Conservation (phyloP, 2,113 vertebrate species). For the Pionites leucogaster region DNA sequence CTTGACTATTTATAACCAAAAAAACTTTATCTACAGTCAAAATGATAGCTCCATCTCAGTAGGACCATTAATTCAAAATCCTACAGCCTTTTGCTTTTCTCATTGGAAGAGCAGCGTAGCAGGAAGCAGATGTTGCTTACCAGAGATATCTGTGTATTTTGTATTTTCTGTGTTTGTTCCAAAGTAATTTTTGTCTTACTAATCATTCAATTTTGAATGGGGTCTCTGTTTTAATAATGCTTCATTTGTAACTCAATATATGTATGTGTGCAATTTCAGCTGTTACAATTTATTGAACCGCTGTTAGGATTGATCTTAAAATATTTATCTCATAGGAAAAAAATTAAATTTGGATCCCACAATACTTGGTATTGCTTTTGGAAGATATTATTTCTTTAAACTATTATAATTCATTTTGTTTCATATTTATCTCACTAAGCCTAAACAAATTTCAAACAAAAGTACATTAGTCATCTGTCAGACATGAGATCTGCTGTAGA, state of each 20-base stretch:
- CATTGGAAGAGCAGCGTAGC: neutral
- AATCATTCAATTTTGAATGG: conserved; percentile 50
- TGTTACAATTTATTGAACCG: conserved; percentile 70
- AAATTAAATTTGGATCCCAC: conserved; percentile 69
- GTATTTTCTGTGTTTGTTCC: conserved; percentile 40
- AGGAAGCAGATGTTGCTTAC: conserved; percentile 48
- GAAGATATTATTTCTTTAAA: conserved; percentile 76
- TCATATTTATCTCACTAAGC: conserved; percentile 76
- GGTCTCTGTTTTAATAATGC: conserved; percentile 47
- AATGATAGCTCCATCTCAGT: neutral
- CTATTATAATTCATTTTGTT: conserved; percentile 76
- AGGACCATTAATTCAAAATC: conserved; percentile 14
- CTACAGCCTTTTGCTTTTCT: neutral
- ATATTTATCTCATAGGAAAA: conserved; percentile 72
- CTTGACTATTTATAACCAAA: neutral
- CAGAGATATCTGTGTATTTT: conserved; percentile 28
- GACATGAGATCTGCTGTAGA: conserved; percentile 37
- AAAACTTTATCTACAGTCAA: conserved; percentile 27
- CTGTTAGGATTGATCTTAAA: conserved; percentile 73
- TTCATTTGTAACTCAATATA: conserved; percentile 39
- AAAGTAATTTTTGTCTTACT: conserved; percentile 28
- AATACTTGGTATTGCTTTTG: conserved; percentile 72
- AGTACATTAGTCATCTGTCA: conserved; percentile 77
- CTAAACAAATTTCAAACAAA: conserved; percentile 75
- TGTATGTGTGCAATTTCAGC: conserved; percentile 54